Percentiles rank a stretch among this genome's conserved stretches.
Conservation (phyloP, 2,113 vertebrate species). For the Chiloscyllium plagiosum region DNA sequence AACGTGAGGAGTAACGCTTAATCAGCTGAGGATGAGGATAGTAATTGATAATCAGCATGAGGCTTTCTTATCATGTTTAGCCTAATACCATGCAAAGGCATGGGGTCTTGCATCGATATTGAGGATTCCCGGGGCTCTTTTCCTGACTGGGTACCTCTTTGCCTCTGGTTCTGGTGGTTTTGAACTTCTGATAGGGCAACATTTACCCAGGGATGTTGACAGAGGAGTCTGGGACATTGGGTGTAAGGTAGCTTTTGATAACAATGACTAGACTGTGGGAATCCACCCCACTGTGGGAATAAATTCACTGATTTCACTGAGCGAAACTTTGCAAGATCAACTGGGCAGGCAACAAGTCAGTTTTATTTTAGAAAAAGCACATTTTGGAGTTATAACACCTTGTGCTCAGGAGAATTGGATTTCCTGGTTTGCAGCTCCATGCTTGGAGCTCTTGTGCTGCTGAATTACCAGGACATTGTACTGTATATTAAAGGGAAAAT, state of each 20-base stretch:
- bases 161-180: background rate
- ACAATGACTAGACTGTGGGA: background rate
- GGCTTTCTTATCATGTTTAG: background rate
- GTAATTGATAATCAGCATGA: background rate
- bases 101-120: background rate
- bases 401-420: too few relatives aligned
- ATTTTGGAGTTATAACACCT: background rate
- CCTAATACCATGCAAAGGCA: background rate
- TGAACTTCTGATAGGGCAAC: background rate
- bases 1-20: background rate
- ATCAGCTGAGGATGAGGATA: background rate
- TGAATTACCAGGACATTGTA: background rate
- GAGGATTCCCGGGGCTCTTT: background rate
- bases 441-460: background rate
- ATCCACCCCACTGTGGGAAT: background rate
- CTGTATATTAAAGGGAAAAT: background rate
- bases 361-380: background rate
- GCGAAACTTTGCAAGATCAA: background rate
- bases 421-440: background rate
- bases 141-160: background rate
- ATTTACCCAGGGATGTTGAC: background rate
- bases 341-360: too few relatives aligned
- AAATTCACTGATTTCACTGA: background rate
- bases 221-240: background rate
- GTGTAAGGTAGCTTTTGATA: background rate